phyloP scores from a whole-genome alignment of 1,140 invertebrate genomes.

The Papilio polyxenes region DNA sequence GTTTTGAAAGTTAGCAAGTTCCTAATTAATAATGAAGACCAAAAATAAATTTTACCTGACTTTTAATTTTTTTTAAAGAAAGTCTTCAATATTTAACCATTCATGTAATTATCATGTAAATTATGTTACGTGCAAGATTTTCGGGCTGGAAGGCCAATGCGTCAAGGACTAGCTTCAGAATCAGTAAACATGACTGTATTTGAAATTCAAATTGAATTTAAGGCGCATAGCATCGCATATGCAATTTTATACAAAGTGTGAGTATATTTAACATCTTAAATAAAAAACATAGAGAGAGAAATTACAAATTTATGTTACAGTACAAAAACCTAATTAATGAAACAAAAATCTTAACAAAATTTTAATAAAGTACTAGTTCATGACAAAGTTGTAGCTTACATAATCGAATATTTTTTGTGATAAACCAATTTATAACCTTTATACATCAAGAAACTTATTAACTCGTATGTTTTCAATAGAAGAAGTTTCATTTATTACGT shows the following conservation, averaged over 20 bases:
- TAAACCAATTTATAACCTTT: background rate
- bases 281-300: background rate
- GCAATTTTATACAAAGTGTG: background rate
- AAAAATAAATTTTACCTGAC: background rate
- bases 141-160: background rate
- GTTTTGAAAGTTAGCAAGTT: no score
- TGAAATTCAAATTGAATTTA: constrained; percentile 30
- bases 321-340: no score
- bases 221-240: constrained; percentile 6
- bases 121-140: background rate
- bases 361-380: no score
- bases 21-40: background rate
- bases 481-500: constrained; percentile 52
- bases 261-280: background rate
- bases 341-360: no score
- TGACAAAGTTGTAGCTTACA: no score
- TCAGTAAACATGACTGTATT: constrained; percentile 26
- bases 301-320: no score
- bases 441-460: background rate
- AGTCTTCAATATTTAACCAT: background rate
- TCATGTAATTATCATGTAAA: background rate
- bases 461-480: constrained; percentile 27
- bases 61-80: constrained; percentile 1
- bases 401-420: no score
- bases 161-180: constrained; percentile 17